Evolutionary conservation across 2,888 invertebrate species (phyloP).

Genomic region (Calameuta idolon): DNA sequence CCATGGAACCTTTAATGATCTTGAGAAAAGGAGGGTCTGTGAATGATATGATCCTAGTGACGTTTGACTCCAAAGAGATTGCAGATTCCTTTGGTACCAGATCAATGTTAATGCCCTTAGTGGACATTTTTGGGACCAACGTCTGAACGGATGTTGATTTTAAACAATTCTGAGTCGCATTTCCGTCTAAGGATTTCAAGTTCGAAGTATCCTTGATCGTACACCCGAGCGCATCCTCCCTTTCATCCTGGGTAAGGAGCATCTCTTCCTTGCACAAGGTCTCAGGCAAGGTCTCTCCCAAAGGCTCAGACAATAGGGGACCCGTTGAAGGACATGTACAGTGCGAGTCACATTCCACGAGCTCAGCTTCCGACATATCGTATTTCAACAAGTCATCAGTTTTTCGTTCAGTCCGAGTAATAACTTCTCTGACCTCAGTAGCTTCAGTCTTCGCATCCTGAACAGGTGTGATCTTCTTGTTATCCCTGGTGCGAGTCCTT

Average conservation of each 20-base stretch:
- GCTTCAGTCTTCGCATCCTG: background rate
- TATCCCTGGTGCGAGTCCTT: background rate
- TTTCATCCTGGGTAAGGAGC: background rate
- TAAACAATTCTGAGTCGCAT: background rate
- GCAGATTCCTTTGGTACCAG: conserved; percentile 8
- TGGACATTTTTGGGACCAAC: conserved; percentile 3
- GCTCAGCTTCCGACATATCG: conserved; percentile 3
- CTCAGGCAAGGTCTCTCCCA: background rate
- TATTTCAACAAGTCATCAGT: background rate
- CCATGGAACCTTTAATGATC: background rate
- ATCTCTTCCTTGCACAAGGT: background rate
- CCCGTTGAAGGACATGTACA: conserved; percentile 11
- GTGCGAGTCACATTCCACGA: conserved; percentile 23
- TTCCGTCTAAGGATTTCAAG: background rate
- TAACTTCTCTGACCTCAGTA: background rate
- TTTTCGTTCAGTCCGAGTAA: background rate
- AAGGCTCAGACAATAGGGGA: background rate
- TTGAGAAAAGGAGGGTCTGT: background rate
- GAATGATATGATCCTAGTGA: conserved; percentile 14
- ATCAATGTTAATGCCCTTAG: conserved; percentile 21
- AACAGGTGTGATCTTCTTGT: background rate
- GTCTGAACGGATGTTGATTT: conserved; percentile 17
- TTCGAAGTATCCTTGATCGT: background rate
- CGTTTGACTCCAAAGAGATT: conserved; percentile 11
- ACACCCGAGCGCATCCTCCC: background rate